Base-by-base conservation (phyloP, 2,113 vertebrate species). In the Eolophus roseicapilla region DNA sequence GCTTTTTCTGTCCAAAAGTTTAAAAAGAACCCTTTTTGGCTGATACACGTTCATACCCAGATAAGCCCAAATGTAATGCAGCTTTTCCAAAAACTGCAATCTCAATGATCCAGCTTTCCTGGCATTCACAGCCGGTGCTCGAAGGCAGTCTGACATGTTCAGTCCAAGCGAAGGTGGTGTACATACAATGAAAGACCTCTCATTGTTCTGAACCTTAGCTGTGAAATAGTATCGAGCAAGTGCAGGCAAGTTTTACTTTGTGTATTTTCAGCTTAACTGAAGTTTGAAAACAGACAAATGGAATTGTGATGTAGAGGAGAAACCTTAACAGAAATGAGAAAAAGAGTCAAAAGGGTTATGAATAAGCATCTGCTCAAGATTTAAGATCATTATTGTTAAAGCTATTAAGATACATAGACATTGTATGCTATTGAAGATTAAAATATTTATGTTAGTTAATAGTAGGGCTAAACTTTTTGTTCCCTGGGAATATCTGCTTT, bases 81-180 rank as follows among this genome's bases (percentile, higher is more conserved):
- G 52, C 89, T 93, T 84, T 87, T 64, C 71, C 77, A 75, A 65
- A 91, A 79, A 7, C 62, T 73, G 89, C 71, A 91, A 19, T 96
- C 84, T 92, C 10, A 4, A 37, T 0, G 2, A 64, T 89, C 33
- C 91, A 82, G 78, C 81, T 92, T 95, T 82, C 89, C 94, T 95
- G 95, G 94, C 94, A 89, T 84, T 91, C 74, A 43, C 33, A 95
- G 74, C 18, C 65, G 31, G 65, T 43, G 91, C 93, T 95, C 1
- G 8, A 35, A 95, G 94, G 95, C 95, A 95, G 47, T n/a, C 92
- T 89, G 81, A 85, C 95, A 28, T 93, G 93, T 96, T 97, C 91
- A 93, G 86, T 92, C 93, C 89, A 93, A 92, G 65, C 8, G 5
- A 71, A 89, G 84, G 57, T 91, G 84, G 28, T 95, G 81, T 89